Conservation (phyloP, 2,888 invertebrate species). For the Oscheius onirici region DNA sequence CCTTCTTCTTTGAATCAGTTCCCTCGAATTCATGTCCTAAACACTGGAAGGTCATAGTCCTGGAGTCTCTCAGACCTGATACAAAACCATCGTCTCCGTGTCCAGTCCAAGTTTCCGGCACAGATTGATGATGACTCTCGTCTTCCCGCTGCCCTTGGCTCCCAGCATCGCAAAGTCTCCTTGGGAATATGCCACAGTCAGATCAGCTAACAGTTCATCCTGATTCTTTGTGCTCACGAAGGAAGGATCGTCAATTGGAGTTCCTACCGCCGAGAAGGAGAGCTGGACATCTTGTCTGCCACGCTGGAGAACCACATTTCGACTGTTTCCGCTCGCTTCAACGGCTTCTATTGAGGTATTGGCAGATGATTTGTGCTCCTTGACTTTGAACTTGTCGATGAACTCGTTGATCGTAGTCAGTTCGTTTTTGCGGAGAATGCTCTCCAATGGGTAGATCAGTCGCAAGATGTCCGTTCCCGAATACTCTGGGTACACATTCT, state of each 20-base stretch:
- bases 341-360: not conserved
- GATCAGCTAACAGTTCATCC: slow-evolving; percentile 81
- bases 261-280: slow-evolving; percentile 16
- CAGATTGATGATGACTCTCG: slow-evolving; percentile 82
- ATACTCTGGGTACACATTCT: slow-evolving; percentile 81
- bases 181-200: slow-evolving; percentile 83
- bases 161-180: slow-evolving; percentile 87
- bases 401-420: slow-evolving; percentile 78
- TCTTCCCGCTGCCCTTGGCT: slow-evolving; percentile 86
- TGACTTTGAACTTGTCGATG: slow-evolving; percentile 54
- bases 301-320: slow-evolving; percentile 5
- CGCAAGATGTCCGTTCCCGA: slow-evolving; percentile 80
- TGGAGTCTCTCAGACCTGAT: slow-evolving; percentile 79
- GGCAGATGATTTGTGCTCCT: not conserved
- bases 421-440: slow-evolving; percentile 83
- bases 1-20: slow-evolving; percentile 89
- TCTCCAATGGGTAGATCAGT: slow-evolving; percentile 85
- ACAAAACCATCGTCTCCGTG: slow-evolving; percentile 86
- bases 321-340: not conserved
- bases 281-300: not conserved
- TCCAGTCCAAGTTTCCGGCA: slow-evolving; percentile 83
- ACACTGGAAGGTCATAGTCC: not conserved
- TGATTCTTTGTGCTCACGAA: slow-evolving; percentile 84
- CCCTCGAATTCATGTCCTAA: slow-evolving; percentile 93
- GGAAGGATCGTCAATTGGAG: not conserved